A percentile compares a stretch with the other conserved stretches of the same genome.
These are phyloP conservation scores for Xiphydria camelus DNA, from an alignment of 2,888 invertebrate genomes.

Conservation along the genomic window DNA sequence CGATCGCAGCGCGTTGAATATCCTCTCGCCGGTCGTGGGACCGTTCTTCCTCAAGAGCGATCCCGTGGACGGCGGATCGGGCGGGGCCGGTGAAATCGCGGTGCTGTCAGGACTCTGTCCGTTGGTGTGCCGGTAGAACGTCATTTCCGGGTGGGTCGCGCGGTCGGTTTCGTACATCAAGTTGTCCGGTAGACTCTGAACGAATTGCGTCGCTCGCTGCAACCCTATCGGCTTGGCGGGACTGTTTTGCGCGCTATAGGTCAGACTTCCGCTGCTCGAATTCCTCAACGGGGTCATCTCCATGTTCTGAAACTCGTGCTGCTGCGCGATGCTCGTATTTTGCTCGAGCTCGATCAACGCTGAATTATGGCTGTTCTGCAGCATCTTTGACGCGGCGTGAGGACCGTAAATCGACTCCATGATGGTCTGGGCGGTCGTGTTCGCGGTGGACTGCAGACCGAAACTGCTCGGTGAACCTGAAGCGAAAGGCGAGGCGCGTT, in stretches of 20 bases:
- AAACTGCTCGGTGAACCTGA: conserved; percentile 25
- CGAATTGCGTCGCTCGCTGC: conserved; percentile 49
- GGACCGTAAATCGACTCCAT: conserved; percentile 45
- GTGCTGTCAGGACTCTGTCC: conserved; percentile 33
- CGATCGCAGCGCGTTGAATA: conserved; percentile 50
- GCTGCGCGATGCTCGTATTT: conserved; percentile 19
- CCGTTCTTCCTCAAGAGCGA: conserved; percentile 31
- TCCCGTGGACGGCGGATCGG: conserved; percentile 31
- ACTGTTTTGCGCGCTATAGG: conserved; percentile 16
- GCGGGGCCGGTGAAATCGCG: conserved; percentile 51
- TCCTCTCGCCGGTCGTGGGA: conserved; percentile 52
- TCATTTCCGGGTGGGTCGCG: background rate
- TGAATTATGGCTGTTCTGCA: conserved; percentile 34
- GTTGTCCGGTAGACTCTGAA: conserved; percentile 49
- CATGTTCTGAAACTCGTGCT: conserved; percentile 34
- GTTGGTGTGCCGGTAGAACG: background rate
- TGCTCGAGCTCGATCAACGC: conserved; percentile 19
- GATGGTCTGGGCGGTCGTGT: conserved; percentile 34
- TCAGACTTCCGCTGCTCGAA: conserved; percentile 16
- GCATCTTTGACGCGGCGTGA: conserved; percentile 34
- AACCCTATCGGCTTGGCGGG: conserved; percentile 20
- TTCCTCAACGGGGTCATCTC: conserved; percentile 43
- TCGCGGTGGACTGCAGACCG: conserved; percentile 28
- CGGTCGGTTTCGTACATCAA: conserved; percentile 32
- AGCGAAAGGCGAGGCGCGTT: too few species aligned